Base-by-base conservation (phyloP, 2,113 vertebrate genomes). In the Saimiri boliviensis region DNA sequence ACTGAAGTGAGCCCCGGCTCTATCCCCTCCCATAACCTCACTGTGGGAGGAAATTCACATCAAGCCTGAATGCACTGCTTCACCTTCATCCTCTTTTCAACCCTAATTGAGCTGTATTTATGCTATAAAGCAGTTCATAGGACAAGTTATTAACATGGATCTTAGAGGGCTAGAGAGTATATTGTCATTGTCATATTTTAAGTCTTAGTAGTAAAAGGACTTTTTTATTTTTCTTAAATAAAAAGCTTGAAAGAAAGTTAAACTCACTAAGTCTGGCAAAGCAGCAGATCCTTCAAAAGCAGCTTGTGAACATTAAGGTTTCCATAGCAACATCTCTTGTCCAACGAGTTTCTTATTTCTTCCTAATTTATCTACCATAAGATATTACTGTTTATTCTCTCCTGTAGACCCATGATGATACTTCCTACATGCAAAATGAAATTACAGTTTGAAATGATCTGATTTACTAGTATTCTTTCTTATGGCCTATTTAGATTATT, bases 321-420 rank as follows among this genome's bases (percentile, higher is more conserved):
- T 91, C 97, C 93, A 97, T 94, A 81, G 97, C 86, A 97, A 97
- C 95, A 23, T 71, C 83, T 91, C 95, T 97, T 95, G 70, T 93
- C 80, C 47, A 93, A 81, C 91, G 70, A 85, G 12, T 97, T 96
- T 90, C 56, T 93, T 95, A 86, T 93, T 96, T 94, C 80, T 87
- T 94, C 42, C 30, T 74, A 89, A 93, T 95, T 96, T 94, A 94
- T 97, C 83, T 93, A 87, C 54, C 56, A 70, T 47, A 92, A 68
- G 47, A 92, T 87, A 94, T 93, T 96, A 23, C 49, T 92, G 49
- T 90, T 94, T 97, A 95, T 95, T 95, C 92, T 95, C 88, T 97
- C 95, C 93, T 81, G 3, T 42, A 52, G 91, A 73, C 30, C n/a
- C 49, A n/a, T 76, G 83, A 42, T 93, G 8, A 81, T 96, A 85